Base-by-base conservation (phyloP, 1,140 invertebrate species). In the Camponotus floridanus region DNA sequence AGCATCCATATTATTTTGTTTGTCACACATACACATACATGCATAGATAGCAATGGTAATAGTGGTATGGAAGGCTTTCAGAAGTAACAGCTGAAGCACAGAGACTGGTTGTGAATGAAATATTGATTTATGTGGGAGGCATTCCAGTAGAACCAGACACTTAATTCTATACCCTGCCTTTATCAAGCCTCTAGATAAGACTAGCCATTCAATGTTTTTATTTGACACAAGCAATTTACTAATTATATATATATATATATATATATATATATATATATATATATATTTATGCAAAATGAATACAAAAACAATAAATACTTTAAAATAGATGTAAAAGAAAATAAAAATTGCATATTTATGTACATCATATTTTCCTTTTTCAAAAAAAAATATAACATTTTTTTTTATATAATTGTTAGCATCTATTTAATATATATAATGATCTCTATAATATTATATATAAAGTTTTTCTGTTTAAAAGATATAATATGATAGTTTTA, bases 91-190 rank as follows among this genome's bases (percentile, higher is more conserved):
- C 85, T 88, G 76, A 91, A 80, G 76, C 68, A 87, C 61, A 67
- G 73, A 86, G 87, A 84, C 70, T 86, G 89, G 85, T 91, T 93
- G 90, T 93, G 92, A 94, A 94, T 93, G 91, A 93, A 93, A 92
- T 94, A 94, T 94, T 94, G 92, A 94, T 94, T 91, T 87, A 85
- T 92, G 89, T 88, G 83, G 86, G 92, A 89, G 86, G 71, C 83
- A 88, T 88, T 89, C 78, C 80, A 59, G 81, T 83, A 78, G 48
- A 89, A 39, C 62, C 67, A 90, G 51, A 57, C 57, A 88, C 59
- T 89, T 78, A 86, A 81, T 62, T 59, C 67, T 42, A 48, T 78
- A 26, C 39, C 33, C 55, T 74, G 84, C 48, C 26, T 68, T 78
- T 42, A 78, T 48, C 33, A 48, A 71, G 55, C 48, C 26, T 81